Conservation (phyloP, 2,113 vertebrate genomes). For the Phyllostomus discolor region DNA sequence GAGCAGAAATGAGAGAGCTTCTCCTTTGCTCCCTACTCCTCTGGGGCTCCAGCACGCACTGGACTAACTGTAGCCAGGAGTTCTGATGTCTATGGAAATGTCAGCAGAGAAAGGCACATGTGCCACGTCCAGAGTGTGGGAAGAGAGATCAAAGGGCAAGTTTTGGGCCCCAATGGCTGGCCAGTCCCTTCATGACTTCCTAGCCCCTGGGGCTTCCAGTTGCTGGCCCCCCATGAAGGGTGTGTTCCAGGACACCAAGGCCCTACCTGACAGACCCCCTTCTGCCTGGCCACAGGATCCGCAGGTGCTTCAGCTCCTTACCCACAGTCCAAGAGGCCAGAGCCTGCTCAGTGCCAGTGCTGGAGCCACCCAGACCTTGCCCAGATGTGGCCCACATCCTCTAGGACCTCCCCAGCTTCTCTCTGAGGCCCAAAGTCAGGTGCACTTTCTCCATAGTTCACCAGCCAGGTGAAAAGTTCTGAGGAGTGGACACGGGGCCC, state of each 20-base stretch:
- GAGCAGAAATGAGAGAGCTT: background rate
- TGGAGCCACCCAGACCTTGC: too few species aligned
- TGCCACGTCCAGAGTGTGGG: too few species aligned
- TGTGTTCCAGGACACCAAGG: background rate
- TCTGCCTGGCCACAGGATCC: background rate
- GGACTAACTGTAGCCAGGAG: accelerated
- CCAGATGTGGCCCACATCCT: accelerated
- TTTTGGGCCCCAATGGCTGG: accelerated
- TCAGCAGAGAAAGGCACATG: too few species aligned
- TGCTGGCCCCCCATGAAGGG: background rate
- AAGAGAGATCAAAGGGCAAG: background rate
- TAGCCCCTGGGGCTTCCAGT: too few species aligned
- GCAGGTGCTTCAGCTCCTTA: background rate
- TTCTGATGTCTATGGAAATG: accelerated
- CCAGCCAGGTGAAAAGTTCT: accelerated
- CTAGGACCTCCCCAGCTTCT: accelerated
- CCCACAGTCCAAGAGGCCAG: accelerated
- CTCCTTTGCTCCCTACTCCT: background rate
- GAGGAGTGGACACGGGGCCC: background rate
- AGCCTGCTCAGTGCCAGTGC: background rate
- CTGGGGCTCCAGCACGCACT: accelerated
- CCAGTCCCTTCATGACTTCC: background rate
- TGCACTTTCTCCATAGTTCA: background rate
- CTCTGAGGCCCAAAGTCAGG: background rate
- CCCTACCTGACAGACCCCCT: background rate